A percentile compares a stretch with the other conserved stretches of the same genome.
Evolutionary conservation across 2,113 vertebrate species (phyloP).

Genomic region (Electrona antarctica): DNA sequence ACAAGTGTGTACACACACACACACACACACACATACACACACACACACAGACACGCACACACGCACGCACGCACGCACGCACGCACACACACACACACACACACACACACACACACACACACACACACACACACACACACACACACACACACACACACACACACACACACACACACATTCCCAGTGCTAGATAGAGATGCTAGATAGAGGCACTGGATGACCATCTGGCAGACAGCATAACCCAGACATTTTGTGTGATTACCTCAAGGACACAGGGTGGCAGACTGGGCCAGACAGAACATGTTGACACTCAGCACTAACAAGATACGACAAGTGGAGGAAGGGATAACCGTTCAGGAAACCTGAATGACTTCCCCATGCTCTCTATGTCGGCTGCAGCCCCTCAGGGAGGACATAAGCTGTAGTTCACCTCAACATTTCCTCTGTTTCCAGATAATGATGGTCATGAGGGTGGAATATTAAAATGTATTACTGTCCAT

Average conservation of each 20-base stretch:
- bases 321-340: not conserved
- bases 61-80: not conserved
- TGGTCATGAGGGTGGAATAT: too few species aligned
- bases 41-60: not conserved
- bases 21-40: not conserved
- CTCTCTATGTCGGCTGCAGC: not conserved
- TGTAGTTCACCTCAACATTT: too few species aligned
- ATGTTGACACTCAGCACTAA: not conserved
- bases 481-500: too few species aligned
- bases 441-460: too few species aligned
- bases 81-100: not conserved
- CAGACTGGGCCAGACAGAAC: not conserved
- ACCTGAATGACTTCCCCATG: not conserved
- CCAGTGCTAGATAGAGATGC: not conserved
- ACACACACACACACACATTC: not conserved
- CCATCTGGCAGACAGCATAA: conserved; percentile 28
- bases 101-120: not conserved
- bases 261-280: not conserved
- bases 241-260: conserved; percentile 1
- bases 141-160: not conserved
- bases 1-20: not conserved
- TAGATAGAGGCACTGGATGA: not conserved
- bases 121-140: not conserved
- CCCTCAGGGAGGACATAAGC: not conserved
- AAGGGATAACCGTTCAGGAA: not conserved